Evolutionary conservation across 2,113 vertebrate genomes (phyloP), one percentile per base, ranked within the genome.

Genomic region (Acrocephalus arundinaceus): DNA sequence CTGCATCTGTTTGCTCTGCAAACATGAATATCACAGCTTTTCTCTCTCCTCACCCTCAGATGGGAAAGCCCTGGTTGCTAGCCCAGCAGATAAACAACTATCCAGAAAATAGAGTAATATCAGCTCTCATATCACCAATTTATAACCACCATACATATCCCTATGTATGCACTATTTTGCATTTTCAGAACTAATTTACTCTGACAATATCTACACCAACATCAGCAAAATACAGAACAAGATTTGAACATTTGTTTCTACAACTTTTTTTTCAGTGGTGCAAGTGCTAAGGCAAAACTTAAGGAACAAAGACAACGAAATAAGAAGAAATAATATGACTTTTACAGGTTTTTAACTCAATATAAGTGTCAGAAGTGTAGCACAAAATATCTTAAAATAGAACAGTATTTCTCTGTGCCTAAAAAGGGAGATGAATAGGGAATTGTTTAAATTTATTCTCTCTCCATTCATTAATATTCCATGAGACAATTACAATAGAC

Each of bases 391-490:
- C 15, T 78, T 68, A 55, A 70, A 81, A 83, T 55, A 81, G 30
- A 37, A 66, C 10, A 48, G 16, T 61, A 59, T 67, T 88, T 57
- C 18, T 71, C 52, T 63, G 27, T 84, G 51, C 15, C 74, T 79
- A 39, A 68, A 87, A 73, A 85, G 6, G 10, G 30, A 62, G 30
- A 78, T 35, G 52, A 77, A 85, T 82, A 77, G 13, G 48, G 43
- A 78, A 71, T 78, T 74, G 46, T 84, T 90, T 78, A 81, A 87
- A 85, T 81, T 85, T 87, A 89, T 39, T 73, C 41, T 57, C 52
- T 87, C 66, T 81, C 28, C 55, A 46, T 77, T 84, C 59, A 78
- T 93, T 93, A 93, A 85, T 91, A 93, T 71, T 85, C 51, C 13
- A 94, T 51, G 21, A 89, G 30, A 66, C 6, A 51, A 62, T 48